Base-by-base conservation (phyloP, 2,113 vertebrate species). In the Brachirus orientalis region DNA sequence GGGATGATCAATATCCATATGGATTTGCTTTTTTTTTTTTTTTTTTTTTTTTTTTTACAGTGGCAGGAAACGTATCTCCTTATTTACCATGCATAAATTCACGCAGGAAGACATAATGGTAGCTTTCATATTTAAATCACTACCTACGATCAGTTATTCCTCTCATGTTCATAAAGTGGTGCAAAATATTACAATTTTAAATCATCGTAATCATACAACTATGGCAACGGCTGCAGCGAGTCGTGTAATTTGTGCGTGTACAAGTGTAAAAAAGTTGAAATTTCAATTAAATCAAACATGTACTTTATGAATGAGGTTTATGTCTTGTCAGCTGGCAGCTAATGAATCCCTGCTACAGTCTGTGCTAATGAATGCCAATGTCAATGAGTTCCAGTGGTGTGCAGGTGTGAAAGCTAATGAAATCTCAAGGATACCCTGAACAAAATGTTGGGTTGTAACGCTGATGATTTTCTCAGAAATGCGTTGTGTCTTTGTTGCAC, bases 331-430 rank as follows among this genome's bases (percentile, higher is more conserved):
- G 64, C 57, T 45, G 45, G 20, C 40, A 36, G 40, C 63, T 80
- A 88, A 86, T 83, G 72, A 83, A 81, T 72, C 79, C 70, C 72
- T 67, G 63, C 83, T 52, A 67, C 63, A 17, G 63, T 76, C 38
- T 13, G 44, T 18, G 22, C 68, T 82, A 86, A 89, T 85, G 75
- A 87, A 86, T 75, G 77, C 75, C 82, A 84, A 54, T 2, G 57
- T 28, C 69, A 67, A 66, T 17, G 3, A 12, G 69, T 63, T 77
- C 63, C 63, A 19, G 43, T 19, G 53, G 76, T 50, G 72, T 77
- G 64, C 80, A 85, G 82, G 76, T 84, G 82, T 77, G 61, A 61
- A 65, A 75, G 68, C 52, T 79, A 75, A 86, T 79, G 69, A 80
- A 82, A 78, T 82, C 70, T 79, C 10, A 0, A 28, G 28, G 28